These are phyloP conservation scores for Lutraria rhynchaena DNA, from an alignment of 1,140 invertebrate species.

Conservation along the genomic window DNA sequence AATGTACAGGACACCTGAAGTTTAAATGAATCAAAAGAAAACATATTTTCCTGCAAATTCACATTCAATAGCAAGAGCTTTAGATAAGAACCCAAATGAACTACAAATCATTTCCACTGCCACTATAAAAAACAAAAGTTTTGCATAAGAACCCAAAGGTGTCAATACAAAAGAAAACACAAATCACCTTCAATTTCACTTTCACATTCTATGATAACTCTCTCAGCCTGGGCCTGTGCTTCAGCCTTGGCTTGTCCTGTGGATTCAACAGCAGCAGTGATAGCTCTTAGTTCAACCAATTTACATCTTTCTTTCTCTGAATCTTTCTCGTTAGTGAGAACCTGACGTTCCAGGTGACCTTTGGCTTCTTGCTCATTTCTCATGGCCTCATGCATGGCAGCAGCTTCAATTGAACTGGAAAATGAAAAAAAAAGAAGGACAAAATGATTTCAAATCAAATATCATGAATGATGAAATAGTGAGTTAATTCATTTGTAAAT, in stretches of 20 bases:
- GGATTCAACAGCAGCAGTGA: conserved; percentile 74
- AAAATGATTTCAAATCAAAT: neutral
- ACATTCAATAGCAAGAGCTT: too few species aligned
- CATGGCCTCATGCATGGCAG: conserved; percentile 75
- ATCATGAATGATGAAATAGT: too few species aligned
- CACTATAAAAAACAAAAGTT: too few species aligned
- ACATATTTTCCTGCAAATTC: too few species aligned
- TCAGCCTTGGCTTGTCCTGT: conserved; percentile 79
- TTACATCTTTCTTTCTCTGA: conserved; percentile 73
- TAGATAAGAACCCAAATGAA: too few species aligned
- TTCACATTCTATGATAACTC: conserved; percentile 76
- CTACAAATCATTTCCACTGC: too few species aligned
- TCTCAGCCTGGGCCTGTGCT: conserved; percentile 77
- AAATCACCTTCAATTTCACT: conserved; percentile 78
- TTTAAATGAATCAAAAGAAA: too few species aligned
- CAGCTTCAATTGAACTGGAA: conserved; percentile 73
- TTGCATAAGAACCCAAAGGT: too few species aligned
- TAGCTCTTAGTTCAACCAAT: conserved; percentile 72
- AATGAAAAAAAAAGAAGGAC: conserved; percentile 32
- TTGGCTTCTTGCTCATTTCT: conserved; percentile 76
- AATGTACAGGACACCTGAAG: too few species aligned
- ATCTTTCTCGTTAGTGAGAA: conserved; percentile 74
- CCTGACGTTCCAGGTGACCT: conserved; percentile 78
- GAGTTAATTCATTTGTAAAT: too few species aligned
- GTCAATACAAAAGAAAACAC: too few species aligned